These are phyloP conservation scores for Eucidaris tribuloides DNA, from an alignment of 35 echinoderm and acorn worm genomes.

Conservation along the genomic window DNA sequence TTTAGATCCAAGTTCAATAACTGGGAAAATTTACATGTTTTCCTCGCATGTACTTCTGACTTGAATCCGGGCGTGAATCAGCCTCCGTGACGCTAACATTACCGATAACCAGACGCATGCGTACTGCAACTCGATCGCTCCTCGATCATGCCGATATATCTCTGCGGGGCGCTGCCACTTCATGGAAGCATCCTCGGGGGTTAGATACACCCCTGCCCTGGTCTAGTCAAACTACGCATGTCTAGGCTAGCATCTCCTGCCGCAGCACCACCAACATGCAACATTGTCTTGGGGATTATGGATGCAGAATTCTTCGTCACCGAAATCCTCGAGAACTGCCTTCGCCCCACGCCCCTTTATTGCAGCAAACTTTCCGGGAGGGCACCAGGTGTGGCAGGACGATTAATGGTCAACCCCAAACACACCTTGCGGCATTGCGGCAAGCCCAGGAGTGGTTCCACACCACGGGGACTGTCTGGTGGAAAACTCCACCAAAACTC, in stretches of 20 bases:
- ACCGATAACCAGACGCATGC: too few relatives aligned
- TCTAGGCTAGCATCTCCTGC: slow-evolving; percentile 45
- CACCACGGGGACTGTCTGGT: background rate
- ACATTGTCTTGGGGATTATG: slow-evolving; percentile 68
- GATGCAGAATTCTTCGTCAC: slow-evolving; percentile 37
- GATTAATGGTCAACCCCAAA: slow-evolving; percentile 77
- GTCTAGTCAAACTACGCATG: too few relatives aligned
- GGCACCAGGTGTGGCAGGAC: slow-evolving; percentile 50
- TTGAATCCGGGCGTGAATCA: too few relatives aligned
- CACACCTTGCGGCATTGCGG: slow-evolving; percentile 34
- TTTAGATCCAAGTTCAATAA: too few relatives aligned
- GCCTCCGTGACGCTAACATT: too few relatives aligned
- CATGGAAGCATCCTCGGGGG: too few relatives aligned
- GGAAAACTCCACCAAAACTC: slow-evolving; percentile 5
- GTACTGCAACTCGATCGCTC: too few relatives aligned
- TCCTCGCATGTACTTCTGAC: too few relatives aligned
- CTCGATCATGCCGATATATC: too few relatives aligned
- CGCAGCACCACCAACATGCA: slow-evolving; percentile 37
- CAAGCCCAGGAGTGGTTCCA: background rate
- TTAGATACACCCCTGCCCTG: too few relatives aligned
- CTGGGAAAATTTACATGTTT: too few relatives aligned
- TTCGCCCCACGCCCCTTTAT: slow-evolving; percentile 66
- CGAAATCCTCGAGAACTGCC: slow-evolving; percentile 24
- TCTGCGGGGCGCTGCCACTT: too few relatives aligned
- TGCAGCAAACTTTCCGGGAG: slow-evolving; percentile 9